These are phyloP conservation scores for Malurus leucopterus DNA, from an alignment of 2,797 vertebrate species.

Conservation along the genomic window DNA sequence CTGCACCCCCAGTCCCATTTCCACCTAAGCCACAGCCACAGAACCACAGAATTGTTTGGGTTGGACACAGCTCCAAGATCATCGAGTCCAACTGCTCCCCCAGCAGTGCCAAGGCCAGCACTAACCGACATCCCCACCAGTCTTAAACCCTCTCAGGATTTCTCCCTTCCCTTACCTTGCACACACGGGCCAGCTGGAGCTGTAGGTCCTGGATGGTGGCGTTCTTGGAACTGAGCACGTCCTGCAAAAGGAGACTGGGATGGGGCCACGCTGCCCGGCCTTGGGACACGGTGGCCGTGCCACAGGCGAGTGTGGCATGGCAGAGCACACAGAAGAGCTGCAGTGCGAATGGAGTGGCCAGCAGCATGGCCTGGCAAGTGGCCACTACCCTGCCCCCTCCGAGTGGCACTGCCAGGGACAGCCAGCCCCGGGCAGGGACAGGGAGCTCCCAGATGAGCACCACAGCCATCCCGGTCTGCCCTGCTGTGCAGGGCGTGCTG, in stretches of 20 bases:
- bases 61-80: neutral
- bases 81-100: neutral
- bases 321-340: neutral
- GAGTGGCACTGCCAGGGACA: neutral
- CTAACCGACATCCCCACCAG: neutral
- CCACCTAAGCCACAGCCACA: neutral
- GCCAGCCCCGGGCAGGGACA: neutral
- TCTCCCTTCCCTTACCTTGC: slow-evolving; percentile 73
- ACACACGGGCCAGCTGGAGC: slow-evolving; percentile 79
- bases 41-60: neutral
- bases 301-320: fast-evolving
- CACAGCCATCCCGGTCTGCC: neutral
- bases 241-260: slow-evolving; percentile 59
- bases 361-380: neutral
- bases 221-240: slow-evolving; percentile 79
- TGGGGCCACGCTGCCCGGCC: neutral
- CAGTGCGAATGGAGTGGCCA: fast-evolving
- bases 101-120: neutral
- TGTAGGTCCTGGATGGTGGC: slow-evolving; percentile 80
- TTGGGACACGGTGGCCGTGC: fast-evolving
- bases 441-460: neutral
- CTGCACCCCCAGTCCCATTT: neutral
- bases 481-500: fast-evolving
- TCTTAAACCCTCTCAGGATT: neutral
- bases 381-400: neutral